A percentile compares a stretch with the other conserved stretches of the same genome.
phyloP scores from a whole-genome alignment of 2,888 invertebrate genomes.

The Leucophenga montana region DNA sequence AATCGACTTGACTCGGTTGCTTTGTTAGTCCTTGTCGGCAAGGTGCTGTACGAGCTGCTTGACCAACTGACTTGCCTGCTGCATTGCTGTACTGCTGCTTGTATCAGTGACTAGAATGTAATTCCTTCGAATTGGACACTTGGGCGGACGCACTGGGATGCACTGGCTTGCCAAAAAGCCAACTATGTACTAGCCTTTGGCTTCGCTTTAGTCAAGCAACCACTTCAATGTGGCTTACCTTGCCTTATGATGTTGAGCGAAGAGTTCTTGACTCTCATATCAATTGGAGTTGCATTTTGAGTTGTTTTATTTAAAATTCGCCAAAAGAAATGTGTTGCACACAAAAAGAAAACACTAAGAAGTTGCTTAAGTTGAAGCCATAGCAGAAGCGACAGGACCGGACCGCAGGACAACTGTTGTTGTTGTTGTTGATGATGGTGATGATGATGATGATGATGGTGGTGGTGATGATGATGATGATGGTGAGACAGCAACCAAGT shows the following conservation, averaged over 20 bases:
- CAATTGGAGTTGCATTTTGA: not conserved
- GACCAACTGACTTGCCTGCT: not conserved
- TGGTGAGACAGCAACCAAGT: not conserved
- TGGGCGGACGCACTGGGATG: not conserved
- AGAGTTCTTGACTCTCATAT: not conserved
- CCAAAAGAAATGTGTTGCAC: not conserved
- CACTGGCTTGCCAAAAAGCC: not conserved
- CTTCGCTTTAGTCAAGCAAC: no score
- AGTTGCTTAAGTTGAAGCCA: no score
- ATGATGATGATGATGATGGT: not conserved
- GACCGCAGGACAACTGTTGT: not conserved
- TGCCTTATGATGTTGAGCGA: not conserved
- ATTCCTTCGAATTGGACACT: no score
- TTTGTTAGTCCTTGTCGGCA: not conserved
- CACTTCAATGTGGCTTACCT: no score
- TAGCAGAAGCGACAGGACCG: no score
- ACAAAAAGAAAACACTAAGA: constrained; percentile 1
- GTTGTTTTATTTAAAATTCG: not conserved
- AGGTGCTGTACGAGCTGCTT: not conserved
- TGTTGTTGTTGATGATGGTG: no score
- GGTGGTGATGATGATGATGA: no score
- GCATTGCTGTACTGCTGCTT: no score
- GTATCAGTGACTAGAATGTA: no score
- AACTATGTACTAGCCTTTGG: not conserved
- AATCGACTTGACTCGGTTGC: no score